Conservation (phyloP, 2,113 vertebrate species). For the Corythornis madagascariensis region DNA sequence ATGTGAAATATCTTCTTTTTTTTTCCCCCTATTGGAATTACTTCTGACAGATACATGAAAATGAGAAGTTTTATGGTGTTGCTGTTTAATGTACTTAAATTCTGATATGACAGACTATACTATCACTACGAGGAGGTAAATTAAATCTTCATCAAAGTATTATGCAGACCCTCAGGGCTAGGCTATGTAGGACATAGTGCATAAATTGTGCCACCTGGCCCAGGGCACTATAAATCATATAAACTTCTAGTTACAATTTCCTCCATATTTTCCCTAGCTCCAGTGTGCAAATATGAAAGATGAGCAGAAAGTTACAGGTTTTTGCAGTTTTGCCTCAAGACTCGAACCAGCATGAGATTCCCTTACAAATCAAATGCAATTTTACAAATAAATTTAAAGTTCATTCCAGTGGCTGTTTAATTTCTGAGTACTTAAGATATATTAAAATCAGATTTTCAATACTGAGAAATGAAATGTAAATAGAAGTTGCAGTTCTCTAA, state of each 20-base stretch:
- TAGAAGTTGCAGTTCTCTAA: neutral
- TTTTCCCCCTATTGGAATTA: neutral
- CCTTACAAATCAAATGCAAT: neutral
- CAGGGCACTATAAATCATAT: neutral
- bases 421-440: neutral
- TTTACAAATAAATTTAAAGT: neutral
- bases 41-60: slow-evolving; percentile 30
- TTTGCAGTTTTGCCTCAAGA: neutral
- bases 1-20: neutral
- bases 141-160: slow-evolving; percentile 41
- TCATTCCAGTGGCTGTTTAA: neutral
- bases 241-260: neutral
- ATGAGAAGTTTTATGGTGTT: slow-evolving; percentile 31
- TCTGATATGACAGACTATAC: slow-evolving; percentile 1
- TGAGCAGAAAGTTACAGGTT: neutral
- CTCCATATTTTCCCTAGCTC: neutral
- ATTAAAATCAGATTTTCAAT: neutral
- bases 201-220: neutral
- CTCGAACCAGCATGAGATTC: neutral
- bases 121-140: slow-evolving; percentile 13
- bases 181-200: neutral
- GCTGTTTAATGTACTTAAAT: slow-evolving; percentile 40
- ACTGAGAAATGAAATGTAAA: neutral
- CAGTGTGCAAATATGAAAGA: neutral
- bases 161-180: slow-evolving; percentile 10